Percentiles rank a stretch among this genome's conserved stretches.
These are phyloP conservation scores for Aphelocoma coerulescens DNA, from an alignment of 2,113 vertebrate species.

Conservation along the genomic window DNA sequence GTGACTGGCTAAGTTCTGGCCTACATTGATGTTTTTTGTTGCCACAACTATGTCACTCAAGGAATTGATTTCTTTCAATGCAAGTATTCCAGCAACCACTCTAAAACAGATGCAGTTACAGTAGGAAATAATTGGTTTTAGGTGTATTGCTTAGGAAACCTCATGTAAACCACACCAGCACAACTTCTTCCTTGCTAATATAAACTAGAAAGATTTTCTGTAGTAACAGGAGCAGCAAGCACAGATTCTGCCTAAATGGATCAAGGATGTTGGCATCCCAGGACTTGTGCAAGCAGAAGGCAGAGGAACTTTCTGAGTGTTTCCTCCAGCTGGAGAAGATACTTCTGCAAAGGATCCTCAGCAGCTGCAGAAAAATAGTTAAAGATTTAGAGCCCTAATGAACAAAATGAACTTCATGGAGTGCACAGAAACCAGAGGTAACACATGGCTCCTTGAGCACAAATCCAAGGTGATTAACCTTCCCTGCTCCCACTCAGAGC, in stretches of 20 bases:
- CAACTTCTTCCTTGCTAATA: background rate
- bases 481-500: background rate
- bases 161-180: background rate
- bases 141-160: background rate
- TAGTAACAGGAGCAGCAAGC: background rate
- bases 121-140: background rate
- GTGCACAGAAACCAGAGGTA: background rate
- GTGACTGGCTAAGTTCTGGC: background rate
- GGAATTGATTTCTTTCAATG: background rate
- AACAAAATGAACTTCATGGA: background rate
- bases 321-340: background rate
- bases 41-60: background rate
- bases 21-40: background rate
- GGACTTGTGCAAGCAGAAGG: background rate
- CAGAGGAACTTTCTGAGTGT: background rate
- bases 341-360: background rate
- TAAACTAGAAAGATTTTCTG: background rate
- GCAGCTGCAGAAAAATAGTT: background rate
- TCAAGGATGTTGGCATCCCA: background rate
- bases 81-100: constrained; percentile 6
- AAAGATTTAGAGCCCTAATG: background rate
- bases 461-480: background rate
- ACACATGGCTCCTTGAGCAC: background rate
- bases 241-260: background rate
- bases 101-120: background rate